A percentile compares a stretch with the other conserved stretches of the same genome.
These are phyloP conservation scores for Drosophila setosimentum DNA, from an alignment of 2,888 invertebrate species.

Conservation along the genomic window DNA sequence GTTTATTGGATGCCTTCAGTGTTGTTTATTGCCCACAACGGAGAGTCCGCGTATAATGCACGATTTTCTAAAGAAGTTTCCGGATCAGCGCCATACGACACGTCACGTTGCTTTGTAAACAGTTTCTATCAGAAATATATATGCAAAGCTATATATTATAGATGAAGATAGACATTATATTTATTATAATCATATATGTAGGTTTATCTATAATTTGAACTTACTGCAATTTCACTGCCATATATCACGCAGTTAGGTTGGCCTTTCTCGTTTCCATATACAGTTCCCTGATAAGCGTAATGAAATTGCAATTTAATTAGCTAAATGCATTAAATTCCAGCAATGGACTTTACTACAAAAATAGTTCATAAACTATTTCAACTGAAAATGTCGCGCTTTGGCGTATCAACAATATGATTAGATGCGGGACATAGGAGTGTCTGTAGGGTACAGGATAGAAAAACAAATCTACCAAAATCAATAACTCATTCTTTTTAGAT, in stretches of 20 bases:
- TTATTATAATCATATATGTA: constrained; percentile 6
- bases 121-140: constrained; percentile 11
- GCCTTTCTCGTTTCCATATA: not conserved
- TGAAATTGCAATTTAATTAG: constrained; percentile 66
- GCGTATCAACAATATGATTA: not conserved
- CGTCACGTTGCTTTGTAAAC: constrained; percentile 41
- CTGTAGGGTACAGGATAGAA: not conserved
- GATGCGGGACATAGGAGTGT: not conserved
- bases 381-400: not conserved
- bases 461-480: not conserved
- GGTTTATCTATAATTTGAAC: constrained; percentile 24
- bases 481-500: not conserved
- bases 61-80: constrained; percentile 9
- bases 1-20: constrained; percentile 61
- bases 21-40: constrained; percentile 58
- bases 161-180: not conserved
- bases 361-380: not conserved
- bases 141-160: not conserved
- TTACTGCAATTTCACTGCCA: constrained; percentile 20
- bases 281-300: constrained; percentile 42
- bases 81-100: constrained; percentile 23
- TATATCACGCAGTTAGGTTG: constrained; percentile 47
- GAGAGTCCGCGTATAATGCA: constrained; percentile 17
- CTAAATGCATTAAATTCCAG: constrained; percentile 38
- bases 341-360: not conserved